phyloP scores from a whole-genome alignment of 2,113 vertebrate species.

The Lepus europaeus region DNA sequence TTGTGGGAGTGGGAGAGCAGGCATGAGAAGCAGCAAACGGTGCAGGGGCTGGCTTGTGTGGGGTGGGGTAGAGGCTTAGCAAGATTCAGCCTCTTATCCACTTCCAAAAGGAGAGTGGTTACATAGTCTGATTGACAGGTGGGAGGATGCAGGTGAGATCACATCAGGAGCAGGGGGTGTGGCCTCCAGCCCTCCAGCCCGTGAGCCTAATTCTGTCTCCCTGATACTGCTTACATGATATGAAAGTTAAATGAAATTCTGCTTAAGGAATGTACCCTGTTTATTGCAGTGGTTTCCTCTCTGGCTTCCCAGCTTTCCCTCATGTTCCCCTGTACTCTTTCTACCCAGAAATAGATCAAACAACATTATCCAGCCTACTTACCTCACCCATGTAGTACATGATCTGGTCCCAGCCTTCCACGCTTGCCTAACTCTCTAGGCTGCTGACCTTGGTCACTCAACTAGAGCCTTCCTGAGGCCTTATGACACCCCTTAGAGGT shows the following conservation, averaged over 20 bases:
- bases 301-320: background rate
- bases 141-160: no score
- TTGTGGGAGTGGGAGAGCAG: no score
- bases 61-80: no score
- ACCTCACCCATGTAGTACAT: background rate
- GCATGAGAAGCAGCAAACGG: no score
- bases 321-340: background rate
- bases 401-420: no score
- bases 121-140: no score
- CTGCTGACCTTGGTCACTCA: fast-evolving
- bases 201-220: no score
- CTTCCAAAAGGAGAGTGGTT: no score
- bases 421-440: background rate
- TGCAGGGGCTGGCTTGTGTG: no score
- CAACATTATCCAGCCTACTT: background rate
- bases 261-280: background rate
- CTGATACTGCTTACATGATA: background rate
- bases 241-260: background rate
- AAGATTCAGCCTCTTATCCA: no score
- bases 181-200: background rate
- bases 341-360: background rate
- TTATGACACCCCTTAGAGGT: background rate
- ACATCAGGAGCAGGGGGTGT: no score
- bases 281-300: background rate
- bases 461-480: background rate